Percentiles rank a stretch among this genome's conserved stretches.
These are phyloP conservation scores for Cylindroiulus punctatus DNA, from an alignment of 2,888 invertebrate genomes.

Conservation along the genomic window DNA sequence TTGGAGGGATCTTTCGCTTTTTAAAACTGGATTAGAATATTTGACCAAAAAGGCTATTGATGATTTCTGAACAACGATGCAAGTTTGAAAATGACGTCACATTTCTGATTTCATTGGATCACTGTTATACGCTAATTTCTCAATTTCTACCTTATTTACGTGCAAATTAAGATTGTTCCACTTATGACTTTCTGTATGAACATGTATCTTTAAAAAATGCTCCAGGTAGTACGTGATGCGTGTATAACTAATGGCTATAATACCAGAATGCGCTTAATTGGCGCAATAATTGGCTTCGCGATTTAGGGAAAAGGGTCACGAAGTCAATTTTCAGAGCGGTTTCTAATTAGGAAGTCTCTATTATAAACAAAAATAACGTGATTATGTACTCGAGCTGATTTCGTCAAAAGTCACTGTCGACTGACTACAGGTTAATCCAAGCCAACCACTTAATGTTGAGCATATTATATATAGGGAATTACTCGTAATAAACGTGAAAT, in stretches of 20 bases:
- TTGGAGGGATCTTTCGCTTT: too few relatives aligned
- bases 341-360: background rate
- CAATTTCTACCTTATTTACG: too few relatives aligned
- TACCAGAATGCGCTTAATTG: background rate
- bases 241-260: background rate
- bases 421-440: background rate
- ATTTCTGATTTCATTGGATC: too few relatives aligned
- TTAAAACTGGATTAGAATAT: too few relatives aligned
- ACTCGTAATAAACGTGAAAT: background rate
- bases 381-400: background rate
- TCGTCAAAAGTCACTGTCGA: background rate
- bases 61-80: too few relatives aligned
- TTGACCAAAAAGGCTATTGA: too few relatives aligned
- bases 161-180: too few relatives aligned
- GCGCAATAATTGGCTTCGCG: background rate
- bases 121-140: too few relatives aligned
- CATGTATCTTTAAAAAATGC: too few relatives aligned
- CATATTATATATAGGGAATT: background rate
- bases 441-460: background rate
- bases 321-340: background rate
- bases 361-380: background rate
- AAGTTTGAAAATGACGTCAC: too few relatives aligned
- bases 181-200: too few relatives aligned
- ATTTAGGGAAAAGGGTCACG: background rate
- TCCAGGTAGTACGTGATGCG: background rate